These are phyloP conservation scores for Drosophila leontia DNA, from an alignment of 1,140 invertebrate species.

Conservation along the genomic window DNA sequence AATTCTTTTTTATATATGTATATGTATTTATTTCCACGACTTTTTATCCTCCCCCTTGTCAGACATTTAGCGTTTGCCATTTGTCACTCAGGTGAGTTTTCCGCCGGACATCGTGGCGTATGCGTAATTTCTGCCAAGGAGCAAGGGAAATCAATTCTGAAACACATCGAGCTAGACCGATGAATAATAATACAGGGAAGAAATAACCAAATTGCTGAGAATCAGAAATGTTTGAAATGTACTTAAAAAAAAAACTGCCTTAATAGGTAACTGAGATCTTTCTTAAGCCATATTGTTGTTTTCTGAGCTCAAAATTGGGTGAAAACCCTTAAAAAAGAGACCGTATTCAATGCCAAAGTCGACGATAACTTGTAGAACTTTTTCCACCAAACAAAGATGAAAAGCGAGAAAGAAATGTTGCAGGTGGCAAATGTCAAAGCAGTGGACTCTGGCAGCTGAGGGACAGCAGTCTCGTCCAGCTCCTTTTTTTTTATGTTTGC, in stretches of 20 bases:
- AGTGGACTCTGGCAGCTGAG: constrained; percentile 27
- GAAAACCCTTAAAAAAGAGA: neutral
- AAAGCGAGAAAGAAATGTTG: constrained; percentile 3
- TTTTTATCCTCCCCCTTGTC: constrained; percentile 2
- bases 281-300: neutral
- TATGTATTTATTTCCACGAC: neutral
- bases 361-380: constrained; percentile 18
- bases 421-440: constrained; percentile 39
- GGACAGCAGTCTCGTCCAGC: constrained; percentile 14
- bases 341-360: constrained; percentile 15
- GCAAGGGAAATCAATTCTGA: constrained; percentile 2
- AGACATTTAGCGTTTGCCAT: neutral
- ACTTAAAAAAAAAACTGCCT: too few species aligned
- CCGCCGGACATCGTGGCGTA: constrained; percentile 35
- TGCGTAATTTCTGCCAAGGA: constrained; percentile 22
- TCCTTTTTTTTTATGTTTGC: neutral
- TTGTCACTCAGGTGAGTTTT: constrained; percentile 2
- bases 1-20: neutral
- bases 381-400: neutral
- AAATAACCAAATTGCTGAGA: neutral
- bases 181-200: neutral
- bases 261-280: neutral
- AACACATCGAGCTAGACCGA: neutral
- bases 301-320: neutral
- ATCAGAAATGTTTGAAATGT: neutral